These are phyloP conservation scores for Musca vetustissima DNA, from an alignment of 1,140 invertebrate species.

Conservation along the genomic window DNA sequence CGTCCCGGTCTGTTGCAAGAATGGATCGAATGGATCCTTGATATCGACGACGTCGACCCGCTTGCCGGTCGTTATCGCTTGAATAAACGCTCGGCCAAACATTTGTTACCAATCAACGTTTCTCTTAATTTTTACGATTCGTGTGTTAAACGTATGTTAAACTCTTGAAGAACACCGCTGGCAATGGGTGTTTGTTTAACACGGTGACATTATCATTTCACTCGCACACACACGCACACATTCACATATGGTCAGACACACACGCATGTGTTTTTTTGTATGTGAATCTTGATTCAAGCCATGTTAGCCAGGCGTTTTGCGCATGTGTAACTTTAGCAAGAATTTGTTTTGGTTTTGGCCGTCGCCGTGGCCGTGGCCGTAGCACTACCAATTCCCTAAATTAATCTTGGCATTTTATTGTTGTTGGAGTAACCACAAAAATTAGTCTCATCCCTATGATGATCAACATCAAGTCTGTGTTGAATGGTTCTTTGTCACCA, in stretches of 20 bases:
- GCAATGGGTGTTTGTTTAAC: slow-evolving; percentile 7
- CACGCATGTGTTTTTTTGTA: not conserved
- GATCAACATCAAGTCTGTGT: not conserved
- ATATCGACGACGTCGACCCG: not conserved
- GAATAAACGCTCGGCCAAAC: slow-evolving; percentile 28
- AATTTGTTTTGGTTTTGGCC: too few species aligned
- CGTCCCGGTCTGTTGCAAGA: not conserved
- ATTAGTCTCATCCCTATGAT: slow-evolving; percentile 5
- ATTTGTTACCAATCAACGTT: slow-evolving; percentile 32
- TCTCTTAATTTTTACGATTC: slow-evolving; percentile 21
- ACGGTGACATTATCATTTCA: slow-evolving; percentile 2
- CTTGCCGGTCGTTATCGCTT: slow-evolving; percentile 20
- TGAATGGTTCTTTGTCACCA: too few species aligned
- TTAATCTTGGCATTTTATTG: too few species aligned
- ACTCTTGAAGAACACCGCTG: not conserved
- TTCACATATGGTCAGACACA: not conserved
- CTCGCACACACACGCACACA: too few species aligned
- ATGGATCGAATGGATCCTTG: not conserved
- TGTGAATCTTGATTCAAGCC: not conserved
- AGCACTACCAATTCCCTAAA: not conserved
- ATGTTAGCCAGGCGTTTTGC: too few species aligned
- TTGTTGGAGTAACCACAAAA: slow-evolving; percentile 18
- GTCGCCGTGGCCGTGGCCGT: too few species aligned
- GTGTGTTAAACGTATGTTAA: slow-evolving; percentile 1
- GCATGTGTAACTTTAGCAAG: too few species aligned